These are phyloP conservation scores for Rotaria sp. DNA, from an alignment of 2,888 invertebrate species.

Conservation along the genomic window DNA sequence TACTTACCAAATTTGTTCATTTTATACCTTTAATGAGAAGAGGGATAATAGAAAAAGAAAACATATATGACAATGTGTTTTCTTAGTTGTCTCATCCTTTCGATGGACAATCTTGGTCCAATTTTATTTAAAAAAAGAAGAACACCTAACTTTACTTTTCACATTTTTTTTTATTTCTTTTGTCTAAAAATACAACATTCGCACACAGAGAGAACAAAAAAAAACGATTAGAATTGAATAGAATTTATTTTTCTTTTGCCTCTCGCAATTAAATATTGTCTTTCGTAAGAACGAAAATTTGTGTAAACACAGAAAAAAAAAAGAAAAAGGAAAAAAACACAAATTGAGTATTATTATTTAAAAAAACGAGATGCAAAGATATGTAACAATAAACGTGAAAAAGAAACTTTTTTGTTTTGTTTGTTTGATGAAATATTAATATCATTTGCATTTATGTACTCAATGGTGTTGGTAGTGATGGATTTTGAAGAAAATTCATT, in stretches of 20 bases:
- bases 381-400: background rate
- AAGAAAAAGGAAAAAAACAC: background rate
- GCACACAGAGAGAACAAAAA: background rate
- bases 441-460: background rate
- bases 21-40: no score
- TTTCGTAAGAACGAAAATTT: background rate
- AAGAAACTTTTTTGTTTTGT: background rate
- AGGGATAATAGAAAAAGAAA: no score
- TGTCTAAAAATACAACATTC: constrained; percentile 22
- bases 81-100: no score
- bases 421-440: background rate
- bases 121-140: no score
- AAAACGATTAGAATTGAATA: background rate
- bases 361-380: background rate
- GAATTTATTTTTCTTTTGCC: background rate
- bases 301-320: background rate
- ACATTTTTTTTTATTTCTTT: background rate
- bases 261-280: background rate
- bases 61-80: no score
- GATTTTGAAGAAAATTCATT: constrained; percentile 31
- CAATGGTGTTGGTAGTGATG: background rate
- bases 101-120: no score
- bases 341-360: no score
- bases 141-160: background rate
- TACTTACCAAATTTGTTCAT: no score